Evolutionary conservation across 2,888 invertebrate species (phyloP), one percentile per base, ranked within the genome.

Genomic region (Euphydryas editha): DNA sequence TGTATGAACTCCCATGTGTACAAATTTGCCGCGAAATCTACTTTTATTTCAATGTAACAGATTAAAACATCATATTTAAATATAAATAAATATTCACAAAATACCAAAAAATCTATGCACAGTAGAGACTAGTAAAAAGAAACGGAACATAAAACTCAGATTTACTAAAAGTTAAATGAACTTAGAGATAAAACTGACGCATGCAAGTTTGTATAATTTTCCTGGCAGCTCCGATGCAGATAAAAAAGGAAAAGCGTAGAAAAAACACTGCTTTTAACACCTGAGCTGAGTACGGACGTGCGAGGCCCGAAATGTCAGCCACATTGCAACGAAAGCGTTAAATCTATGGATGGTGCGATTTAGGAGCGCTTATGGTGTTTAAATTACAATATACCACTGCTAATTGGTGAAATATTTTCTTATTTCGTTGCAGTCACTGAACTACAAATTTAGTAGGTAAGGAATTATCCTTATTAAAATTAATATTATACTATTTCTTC

Each of bases 241-340:
- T 60, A 69, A 70, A 73, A 70, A 73, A 58, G 64, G 39, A 62
- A 73, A 76, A 75, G 71, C n/a, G 13, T 70, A 21, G 42, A 49
- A 54, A 78, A 79, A 75, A 72, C 72, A 67, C 76, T 75, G 78
- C 78, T 82, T 81, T 86, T 85, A 84, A 81, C 83, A 79, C 76
- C 82, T 69, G 66, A 66, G 69, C 65, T 59, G 64, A 64, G 78
- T 75, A 73, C 73, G 80, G 82, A 85, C 85, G 83, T 83, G 82
- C 76, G 81, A 77, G 80, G 79, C 79, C 83, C 82, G 66, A 85
- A 86, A 86, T 85, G 88, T 87, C 86, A 87, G 82, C 73, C 79
- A 77, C 82, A 81, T 80, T 81, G 78, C 78, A 78, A 80, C 81
- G 82, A 80, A 85, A 86, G 83, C 79, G 75, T 78, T 82, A 81